Conservation (phyloP, 2,797 vertebrate species). For the Phoebastria nigripes region DNA sequence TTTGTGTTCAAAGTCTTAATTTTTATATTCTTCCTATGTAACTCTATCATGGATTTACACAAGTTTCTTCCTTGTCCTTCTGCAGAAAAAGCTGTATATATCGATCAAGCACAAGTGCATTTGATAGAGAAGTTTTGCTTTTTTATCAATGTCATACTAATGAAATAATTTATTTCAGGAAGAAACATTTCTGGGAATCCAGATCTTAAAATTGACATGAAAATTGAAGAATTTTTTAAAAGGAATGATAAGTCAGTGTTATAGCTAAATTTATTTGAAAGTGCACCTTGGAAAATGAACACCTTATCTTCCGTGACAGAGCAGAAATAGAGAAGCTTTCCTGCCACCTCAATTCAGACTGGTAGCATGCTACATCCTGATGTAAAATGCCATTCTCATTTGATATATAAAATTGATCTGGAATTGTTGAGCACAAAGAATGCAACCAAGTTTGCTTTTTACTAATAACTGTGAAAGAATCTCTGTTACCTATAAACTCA, state of each 20-base stretch:
- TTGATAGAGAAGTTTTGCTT: not conserved
- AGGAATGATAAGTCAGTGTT: not conserved
- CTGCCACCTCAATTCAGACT: not conserved
- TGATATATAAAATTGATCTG: not conserved
- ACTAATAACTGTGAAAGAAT: constrained; percentile 2
- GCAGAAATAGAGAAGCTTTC: not conserved
- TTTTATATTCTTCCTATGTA: not conserved
- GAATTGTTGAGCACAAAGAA: not conserved
- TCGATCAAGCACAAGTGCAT: not conserved
- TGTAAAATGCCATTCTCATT: not conserved
- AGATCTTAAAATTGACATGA: not conserved
- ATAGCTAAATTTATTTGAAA: not conserved
- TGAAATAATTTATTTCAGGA: not conserved
- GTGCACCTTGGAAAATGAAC: not conserved
- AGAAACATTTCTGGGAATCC: not conserved
- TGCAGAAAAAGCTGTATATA: not conserved
- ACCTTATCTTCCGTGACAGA: not conserved
- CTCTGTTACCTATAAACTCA: not conserved
- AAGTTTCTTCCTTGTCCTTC: not conserved
- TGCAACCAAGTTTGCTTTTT: not conserved
- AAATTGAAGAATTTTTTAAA: not conserved
- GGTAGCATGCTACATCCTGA: not conserved
- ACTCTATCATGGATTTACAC: not conserved
- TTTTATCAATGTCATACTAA: not conserved
- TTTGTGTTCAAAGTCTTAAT: not conserved